A percentile compares a stretch with the other conserved stretches of the same genome.
Conservation (phyloP, 2,113 vertebrate genomes). For the Upupa epops region DNA sequence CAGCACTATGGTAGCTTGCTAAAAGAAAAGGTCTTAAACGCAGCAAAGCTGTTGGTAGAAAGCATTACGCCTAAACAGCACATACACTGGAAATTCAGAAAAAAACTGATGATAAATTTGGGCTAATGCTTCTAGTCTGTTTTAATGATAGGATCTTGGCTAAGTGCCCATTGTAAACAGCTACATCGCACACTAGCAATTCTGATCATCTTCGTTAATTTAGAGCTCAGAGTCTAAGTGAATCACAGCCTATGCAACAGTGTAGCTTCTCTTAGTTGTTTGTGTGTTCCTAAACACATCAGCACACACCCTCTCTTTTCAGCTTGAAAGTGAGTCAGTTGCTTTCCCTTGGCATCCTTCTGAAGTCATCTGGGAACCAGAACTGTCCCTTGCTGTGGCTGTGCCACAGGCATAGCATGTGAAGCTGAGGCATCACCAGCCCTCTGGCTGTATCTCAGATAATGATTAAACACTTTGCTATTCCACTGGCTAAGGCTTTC, state of each 20-base stretch:
- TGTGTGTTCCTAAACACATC: neutral
- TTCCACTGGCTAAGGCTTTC: neutral
- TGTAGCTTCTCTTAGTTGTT: neutral
- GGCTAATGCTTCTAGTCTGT: neutral
- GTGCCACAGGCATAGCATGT: neutral
- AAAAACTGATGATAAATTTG: neutral
- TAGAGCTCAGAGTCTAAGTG: neutral
- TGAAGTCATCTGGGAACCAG: neutral
- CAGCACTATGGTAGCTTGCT: neutral
- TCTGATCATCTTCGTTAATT: neutral
- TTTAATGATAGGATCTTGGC: neutral
- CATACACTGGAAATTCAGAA: neutral
- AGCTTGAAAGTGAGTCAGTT: neutral
- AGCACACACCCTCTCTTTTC: neutral
- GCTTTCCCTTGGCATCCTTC: neutral
- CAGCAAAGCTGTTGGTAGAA: neutral
- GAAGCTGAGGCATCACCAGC: neutral
- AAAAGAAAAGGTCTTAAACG: neutral
- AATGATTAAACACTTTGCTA: neutral
- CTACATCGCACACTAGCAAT: neutral
- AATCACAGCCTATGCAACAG: neutral
- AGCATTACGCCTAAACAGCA: neutral
- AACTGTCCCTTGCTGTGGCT: neutral
- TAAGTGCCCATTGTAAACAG: neutral
- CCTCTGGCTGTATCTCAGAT: neutral